phyloP scores from a whole-genome alignment of 2,797 vertebrate genomes.

The Danio choprae region DNA sequence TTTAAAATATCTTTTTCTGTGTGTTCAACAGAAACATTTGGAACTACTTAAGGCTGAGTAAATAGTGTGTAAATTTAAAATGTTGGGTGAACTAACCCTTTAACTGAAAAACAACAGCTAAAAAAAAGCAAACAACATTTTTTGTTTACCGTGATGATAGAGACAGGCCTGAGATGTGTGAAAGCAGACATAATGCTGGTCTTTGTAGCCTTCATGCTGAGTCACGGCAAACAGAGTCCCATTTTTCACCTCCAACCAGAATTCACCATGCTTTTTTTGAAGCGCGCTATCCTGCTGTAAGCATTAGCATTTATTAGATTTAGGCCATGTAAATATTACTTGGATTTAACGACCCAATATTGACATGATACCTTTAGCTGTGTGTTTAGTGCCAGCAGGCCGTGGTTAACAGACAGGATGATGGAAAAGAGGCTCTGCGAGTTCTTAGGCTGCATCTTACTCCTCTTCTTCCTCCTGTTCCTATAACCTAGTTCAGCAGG shows the following conservation, averaged over 20 bases:
- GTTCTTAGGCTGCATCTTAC: slow-evolving; percentile 87
- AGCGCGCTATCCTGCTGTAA: slow-evolving; percentile 81
- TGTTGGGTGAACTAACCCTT: no score
- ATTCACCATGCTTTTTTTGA: slow-evolving; percentile 91
- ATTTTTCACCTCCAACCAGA: slow-evolving; percentile 92
- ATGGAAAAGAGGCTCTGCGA: slow-evolving; percentile 94
- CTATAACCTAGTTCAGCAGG: slow-evolving; percentile 86
- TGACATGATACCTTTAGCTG: slow-evolving; percentile 84
- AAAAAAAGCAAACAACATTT: not conserved
- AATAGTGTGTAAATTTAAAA: no score
- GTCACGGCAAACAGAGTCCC: slow-evolving; percentile 91
- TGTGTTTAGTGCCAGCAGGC: slow-evolving; percentile 87
- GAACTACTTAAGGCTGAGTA: no score
- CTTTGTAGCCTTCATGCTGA: slow-evolving; percentile 93
- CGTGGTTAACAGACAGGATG: slow-evolving; percentile 88
- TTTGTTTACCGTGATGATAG: slow-evolving; percentile 90
- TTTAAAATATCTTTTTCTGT: no score
- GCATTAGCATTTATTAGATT: not conserved
- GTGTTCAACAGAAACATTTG: no score
- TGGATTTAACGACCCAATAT: not conserved
- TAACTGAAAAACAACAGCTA: not conserved
- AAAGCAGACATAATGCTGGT: slow-evolving; percentile 95
- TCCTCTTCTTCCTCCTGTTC: slow-evolving; percentile 90
- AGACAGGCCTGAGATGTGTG: slow-evolving; percentile 89
- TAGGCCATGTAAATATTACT: not conserved